Evolutionary conservation across 1,140 invertebrate species (phyloP), one percentile per base, ranked within the genome.

Genomic region (Tetragnatha versicolor): DNA sequence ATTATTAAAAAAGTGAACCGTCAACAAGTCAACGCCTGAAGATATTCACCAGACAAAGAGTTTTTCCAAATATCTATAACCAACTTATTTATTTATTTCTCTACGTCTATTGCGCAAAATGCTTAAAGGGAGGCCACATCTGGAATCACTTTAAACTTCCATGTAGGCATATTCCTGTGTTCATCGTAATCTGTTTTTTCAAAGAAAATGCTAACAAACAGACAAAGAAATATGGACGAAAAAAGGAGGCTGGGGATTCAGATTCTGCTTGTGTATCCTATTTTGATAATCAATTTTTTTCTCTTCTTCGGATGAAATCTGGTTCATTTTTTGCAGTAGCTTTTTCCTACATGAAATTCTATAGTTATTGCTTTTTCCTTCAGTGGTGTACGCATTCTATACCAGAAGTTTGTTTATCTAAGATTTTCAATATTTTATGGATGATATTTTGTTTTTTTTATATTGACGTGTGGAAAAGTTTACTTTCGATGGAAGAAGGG

Each of bases 171-270:
- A 63, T 39, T 39, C 37, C 31, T 39, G 33, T 20, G 42, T 35
- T 63, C 33, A 63, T 63, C 33, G 42, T 39, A 63, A 63, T 39
- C 60, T n/a, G 25, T 63, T 63, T 63, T 63, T 20, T 17, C 37
- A 12, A 9, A 7, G 20, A n/a, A 39, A 39, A 39, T 63, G n/a
- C 58, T n/a, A n/a, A n/a, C n/a, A n/a, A n/a, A n/a, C n/a, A n/a
- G n/a, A n/a, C n/a, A n/a, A n/a, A n/a, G n/a, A n/a, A n/a, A n/a
- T n/a, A n/a, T n/a, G n/a, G n/a, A n/a, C n/a, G n/a, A n/a, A n/a
- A n/a, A n/a, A n/a, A n/a, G n/a, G n/a, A 63, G 42, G 42, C 14
- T 37, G 22, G 37, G 60, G 25, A 63, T 63, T 39, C 33, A 35
- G n/a, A 39, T 39, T 39, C 60, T 37, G 27, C n/a, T n/a, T n/a